Evolutionary conservation across 2,888 invertebrate species (phyloP).

Genomic region (Frankliniella intonsa): DNA sequence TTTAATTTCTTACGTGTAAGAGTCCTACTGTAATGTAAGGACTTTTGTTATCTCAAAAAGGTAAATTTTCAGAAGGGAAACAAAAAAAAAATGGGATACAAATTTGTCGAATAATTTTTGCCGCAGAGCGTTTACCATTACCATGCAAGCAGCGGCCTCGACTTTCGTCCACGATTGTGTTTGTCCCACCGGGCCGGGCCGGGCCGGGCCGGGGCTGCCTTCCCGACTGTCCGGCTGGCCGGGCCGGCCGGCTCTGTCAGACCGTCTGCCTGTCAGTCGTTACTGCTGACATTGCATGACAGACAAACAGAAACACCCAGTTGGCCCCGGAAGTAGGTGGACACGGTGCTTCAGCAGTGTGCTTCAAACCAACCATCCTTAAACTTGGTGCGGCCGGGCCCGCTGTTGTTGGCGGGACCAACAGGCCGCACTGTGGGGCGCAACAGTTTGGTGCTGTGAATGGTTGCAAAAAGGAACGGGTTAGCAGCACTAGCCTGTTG

Average conservation of each 20-base stretch:
- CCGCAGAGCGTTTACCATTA: background rate
- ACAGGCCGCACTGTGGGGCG: background rate
- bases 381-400: no score
- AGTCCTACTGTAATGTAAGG: no score
- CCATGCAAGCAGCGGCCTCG: background rate
- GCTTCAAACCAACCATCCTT: no score
- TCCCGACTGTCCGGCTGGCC: no score
- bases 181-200: background rate
- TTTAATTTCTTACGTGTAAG: no score
- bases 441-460: background rate
- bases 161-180: conserved; percentile 6
- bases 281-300: conserved; percentile 13
- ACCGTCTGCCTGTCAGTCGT: conserved; percentile 8
- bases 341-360: background rate
- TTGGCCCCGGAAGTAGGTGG: conserved; percentile 4
- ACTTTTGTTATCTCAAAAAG: no score
- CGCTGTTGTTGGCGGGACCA: background rate
- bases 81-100: background rate
- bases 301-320: conserved; percentile 26
- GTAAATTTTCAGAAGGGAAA: background rate
- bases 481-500: background rate
- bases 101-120: background rate
- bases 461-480: background rate
- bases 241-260: background rate
- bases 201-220: background rate